phyloP scores from a whole-genome alignment of 2,797 vertebrate species.

The Microcaecilia unicolor region DNA sequence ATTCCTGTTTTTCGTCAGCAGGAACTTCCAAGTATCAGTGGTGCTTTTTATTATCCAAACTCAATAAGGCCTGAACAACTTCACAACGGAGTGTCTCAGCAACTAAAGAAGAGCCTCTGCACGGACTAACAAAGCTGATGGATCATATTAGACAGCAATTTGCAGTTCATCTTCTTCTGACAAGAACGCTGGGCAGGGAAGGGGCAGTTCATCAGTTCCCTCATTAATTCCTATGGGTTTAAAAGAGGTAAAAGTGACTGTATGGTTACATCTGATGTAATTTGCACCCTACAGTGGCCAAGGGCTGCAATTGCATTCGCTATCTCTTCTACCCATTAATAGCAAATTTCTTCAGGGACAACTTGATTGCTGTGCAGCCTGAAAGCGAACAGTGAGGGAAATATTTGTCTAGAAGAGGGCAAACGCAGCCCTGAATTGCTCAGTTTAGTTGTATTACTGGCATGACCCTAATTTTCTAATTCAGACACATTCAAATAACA shows the following conservation, averaged over 20 bases:
- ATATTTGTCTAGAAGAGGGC: constrained; percentile 14
- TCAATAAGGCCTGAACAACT: constrained; percentile 38
- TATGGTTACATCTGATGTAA: constrained; percentile 32
- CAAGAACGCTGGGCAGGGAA: too few species aligned
- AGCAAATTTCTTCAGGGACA: constrained; percentile 30
- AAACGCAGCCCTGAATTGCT: constrained; percentile 7
- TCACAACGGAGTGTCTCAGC: constrained; percentile 23
- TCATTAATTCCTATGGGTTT: constrained; percentile 46
- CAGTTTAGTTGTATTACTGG: constrained; percentile 30
- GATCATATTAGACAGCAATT: constrained; percentile 61
- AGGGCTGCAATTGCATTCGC: constrained; percentile 39
- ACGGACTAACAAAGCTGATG: constrained; percentile 38
- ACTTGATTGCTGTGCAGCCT: constrained; percentile 13
- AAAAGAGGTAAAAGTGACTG: constrained; percentile 47
- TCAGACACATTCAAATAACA: not conserved
- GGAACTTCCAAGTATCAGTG: not conserved
- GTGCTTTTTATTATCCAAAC: constrained; percentile 48
- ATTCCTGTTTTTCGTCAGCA: not conserved
- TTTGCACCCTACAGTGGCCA: too few species aligned
- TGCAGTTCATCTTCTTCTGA: constrained; percentile 42
- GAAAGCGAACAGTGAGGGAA: not conserved
- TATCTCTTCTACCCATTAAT: constrained; percentile 18
- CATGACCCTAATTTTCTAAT: constrained; percentile 24
- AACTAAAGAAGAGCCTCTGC: constrained; percentile 40
- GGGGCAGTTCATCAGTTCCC: too few species aligned